Percentiles rank a stretch among this genome's conserved stretches.
These are phyloP conservation scores for Aethina tumida DNA, from an alignment of 1,140 invertebrate species.

Conservation along the genomic window DNA sequence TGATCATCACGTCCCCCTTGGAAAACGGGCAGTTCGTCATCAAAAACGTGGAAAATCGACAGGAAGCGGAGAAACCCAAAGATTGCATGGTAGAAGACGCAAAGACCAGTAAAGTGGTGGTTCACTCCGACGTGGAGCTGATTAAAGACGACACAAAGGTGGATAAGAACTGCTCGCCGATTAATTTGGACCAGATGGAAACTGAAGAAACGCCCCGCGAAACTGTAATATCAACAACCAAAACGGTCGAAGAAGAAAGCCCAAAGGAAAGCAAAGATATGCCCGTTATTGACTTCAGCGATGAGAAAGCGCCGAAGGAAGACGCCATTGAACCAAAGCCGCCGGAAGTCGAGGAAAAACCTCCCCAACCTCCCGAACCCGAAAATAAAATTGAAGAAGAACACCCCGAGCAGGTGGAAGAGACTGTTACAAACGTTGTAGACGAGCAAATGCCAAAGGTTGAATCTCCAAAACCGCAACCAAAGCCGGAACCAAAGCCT, in stretches of 20 bases:
- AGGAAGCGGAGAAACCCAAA: too few relatives aligned
- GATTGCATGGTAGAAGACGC: too few relatives aligned
- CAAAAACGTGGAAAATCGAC: too few relatives aligned
- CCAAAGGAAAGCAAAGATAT: conserved; percentile 16
- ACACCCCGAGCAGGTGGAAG: neutral
- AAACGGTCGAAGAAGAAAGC: conserved; percentile 4
- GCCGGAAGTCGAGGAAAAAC: neutral
- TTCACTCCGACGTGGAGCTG: neutral
- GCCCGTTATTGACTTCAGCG: conserved; percentile 19
- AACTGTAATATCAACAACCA: neutral
- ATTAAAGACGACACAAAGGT: conserved; percentile 16
- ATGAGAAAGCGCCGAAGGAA: conserved; percentile 5
- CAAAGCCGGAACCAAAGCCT: conserved; percentile 1
- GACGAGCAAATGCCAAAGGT: neutral
- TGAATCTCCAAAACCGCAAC: neutral
- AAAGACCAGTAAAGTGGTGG: conserved; percentile 2
- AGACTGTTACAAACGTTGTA: conserved; percentile 1
- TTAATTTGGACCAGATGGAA: conserved; percentile 21
- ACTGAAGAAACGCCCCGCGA: neutral
- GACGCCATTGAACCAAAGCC: neutral
- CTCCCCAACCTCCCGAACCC: neutral
- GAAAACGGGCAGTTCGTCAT: conserved; percentile 23
- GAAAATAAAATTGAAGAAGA: conserved; percentile 6
- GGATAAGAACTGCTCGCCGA: conserved; percentile 23
- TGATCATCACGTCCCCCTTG: conserved; percentile 19